Percentiles rank a stretch among this genome's conserved stretches.
Conservation (phyloP, 2,113 vertebrate genomes). For the Semicossyphus pulcher region DNA sequence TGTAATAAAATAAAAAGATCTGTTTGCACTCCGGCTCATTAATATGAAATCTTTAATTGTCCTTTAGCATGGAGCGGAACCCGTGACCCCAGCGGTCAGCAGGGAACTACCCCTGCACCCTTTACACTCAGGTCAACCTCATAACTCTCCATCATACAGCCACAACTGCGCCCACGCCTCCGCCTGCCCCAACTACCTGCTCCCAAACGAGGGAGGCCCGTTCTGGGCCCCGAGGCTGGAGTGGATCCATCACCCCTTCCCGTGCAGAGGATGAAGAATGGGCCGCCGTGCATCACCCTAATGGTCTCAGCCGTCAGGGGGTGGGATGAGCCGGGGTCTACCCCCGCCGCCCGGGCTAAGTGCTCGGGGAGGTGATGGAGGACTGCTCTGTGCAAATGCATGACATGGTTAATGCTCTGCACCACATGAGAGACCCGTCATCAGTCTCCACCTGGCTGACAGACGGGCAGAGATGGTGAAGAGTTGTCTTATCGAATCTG, state of each 20-base stretch:
- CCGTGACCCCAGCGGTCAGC: slow-evolving; percentile 18
- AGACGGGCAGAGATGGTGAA: slow-evolving; percentile 45
- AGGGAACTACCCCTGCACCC: slow-evolving; percentile 12
- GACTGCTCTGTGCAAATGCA: slow-evolving; percentile 64
- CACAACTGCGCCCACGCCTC: slow-evolving; percentile 6
- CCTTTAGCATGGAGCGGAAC: slow-evolving; percentile 34
- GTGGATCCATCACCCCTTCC: slow-evolving; percentile 63
- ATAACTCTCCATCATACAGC: slow-evolving; percentile 64
- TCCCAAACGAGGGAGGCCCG: slow-evolving; percentile 34
- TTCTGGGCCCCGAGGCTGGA: slow-evolving; percentile 40
- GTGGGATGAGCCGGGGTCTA: slow-evolving; percentile 54
- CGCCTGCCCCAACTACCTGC: neutral
- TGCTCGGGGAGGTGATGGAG: slow-evolving; percentile 72
- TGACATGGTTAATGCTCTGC: slow-evolving; percentile 70
- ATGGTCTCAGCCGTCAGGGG: slow-evolving; percentile 69
- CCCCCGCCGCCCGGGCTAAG: slow-evolving; percentile 59
- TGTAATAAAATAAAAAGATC: neutral
- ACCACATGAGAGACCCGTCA: slow-evolving; percentile 53
- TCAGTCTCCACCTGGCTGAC: slow-evolving; percentile 61
- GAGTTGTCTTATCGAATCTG: slow-evolving; percentile 55
- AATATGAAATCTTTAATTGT: slow-evolving; percentile 32
- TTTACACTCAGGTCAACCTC: slow-evolving; percentile 39
- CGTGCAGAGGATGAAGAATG: slow-evolving; percentile 69
- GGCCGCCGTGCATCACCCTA: slow-evolving; percentile 72
- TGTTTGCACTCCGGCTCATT: neutral